Evolutionary conservation across 2,888 invertebrate species (phyloP), one percentile per base, ranked within the genome.

Genomic region (Lepidochrysops patricia): DNA sequence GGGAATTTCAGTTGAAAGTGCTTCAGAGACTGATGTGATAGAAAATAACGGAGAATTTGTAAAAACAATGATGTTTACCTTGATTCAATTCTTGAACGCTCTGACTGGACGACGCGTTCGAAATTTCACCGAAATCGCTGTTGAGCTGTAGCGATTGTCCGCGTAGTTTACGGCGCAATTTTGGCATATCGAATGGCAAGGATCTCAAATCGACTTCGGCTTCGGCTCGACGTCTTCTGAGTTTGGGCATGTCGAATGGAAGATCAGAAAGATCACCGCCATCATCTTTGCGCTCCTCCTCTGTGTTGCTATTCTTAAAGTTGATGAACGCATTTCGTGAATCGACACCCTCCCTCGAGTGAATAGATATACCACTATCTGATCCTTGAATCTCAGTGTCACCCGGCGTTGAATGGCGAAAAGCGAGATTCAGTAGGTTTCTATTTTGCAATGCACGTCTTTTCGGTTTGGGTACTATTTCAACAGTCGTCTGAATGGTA

Each of bases 151-250:
- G 69, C 1, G 90, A 90, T 64, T 90, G 86, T 65, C 93, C 92
- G 66, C 95, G 91, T 70, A 96, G 82, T 66, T 95, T 92, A 58
- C 96, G 89, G 64, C 95, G 90, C 61, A 97, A 84, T 82, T 97
- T 97, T 29, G 97, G 97, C 97, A 97, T 97, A 78, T 97, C 96
- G 78, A 97, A 97, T 61, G 97, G 97, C 74, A 97, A 90, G 76
- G 96, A 93, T 65, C 94, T 91, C 58, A 96, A 85, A 76, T 96
- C 96, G 49, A 95, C 94, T 67, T 95, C 95, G 59, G 94, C 94
- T 72, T 94, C 93, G 69, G 93, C 91, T 62, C 93, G 83, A 71
- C 93, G 91, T 64, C 96, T 90, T 61, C 96, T 90, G 66, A 96
- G 81, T 79, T 97, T 97, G 57, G 96, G 96, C 96, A 96, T 96